Evolutionary conservation across 2,888 invertebrate species (phyloP), one percentile per base, ranked within the genome.

Genomic region (Zaprionus bogoriensis): DNA sequence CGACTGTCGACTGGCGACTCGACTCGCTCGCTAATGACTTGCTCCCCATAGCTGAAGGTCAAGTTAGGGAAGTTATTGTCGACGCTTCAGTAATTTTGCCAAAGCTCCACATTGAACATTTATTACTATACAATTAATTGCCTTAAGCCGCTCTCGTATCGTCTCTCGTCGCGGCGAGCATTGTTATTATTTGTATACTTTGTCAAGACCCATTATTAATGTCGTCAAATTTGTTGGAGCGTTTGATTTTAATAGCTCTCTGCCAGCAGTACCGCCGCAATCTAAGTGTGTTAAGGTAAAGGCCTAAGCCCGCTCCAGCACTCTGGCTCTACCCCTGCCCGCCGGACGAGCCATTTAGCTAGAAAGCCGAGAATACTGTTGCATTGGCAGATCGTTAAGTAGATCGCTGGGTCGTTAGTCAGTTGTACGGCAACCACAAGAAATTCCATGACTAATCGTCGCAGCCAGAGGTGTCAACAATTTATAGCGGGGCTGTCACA

Each of bases 61-160:
- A 86, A 74, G 82, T 77, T 66, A 77, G 81, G 85, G 85, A 87
- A 87, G 86, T 79, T 81, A 69, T 74, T 81, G 71, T 80, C 74
- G 87, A 81, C 87, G 88, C 88, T 89, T 88, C 89, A 88, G 85
- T 88, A 88, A 89, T 77, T 86, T 73, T 81, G 79, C 66, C 71
- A 77, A 74, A 86, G 80, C 80, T 80, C 86, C 59, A 82, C 86
- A 80, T 80, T 80, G 80, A 80, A 81, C 78, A 77, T 85, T 82
- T 76, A 84, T 81, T 80, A 73, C 63, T 84, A 78, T 68, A 72
- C 74, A 78, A 83, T 81, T 82, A 83, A 87, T 87, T 83, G 85
- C 72, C 72, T 77, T 80, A 80, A 86, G 77, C 73, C 67, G 70
- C 47, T 73, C 62, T 62, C 69, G 57, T 68, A 73, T 73, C 72